A percentile compares a stretch with the other conserved stretches of the same genome.
Conservation (phyloP, 2,113 vertebrate species). For the Myotis lucifugus region DNA sequence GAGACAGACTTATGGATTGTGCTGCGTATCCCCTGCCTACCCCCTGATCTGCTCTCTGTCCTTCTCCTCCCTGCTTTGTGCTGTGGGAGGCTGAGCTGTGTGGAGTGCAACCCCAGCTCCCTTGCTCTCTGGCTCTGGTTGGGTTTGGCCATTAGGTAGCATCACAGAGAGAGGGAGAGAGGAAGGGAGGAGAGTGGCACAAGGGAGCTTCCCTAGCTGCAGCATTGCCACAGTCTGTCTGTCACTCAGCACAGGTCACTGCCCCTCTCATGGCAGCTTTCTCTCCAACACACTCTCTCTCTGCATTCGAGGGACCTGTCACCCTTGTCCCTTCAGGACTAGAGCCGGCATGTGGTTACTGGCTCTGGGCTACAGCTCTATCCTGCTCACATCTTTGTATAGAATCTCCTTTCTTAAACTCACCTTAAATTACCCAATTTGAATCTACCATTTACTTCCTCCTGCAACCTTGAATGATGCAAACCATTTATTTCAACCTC, state of each 20-base stretch:
- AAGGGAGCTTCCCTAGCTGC: neutral
- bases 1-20: neutral
- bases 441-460: neutral
- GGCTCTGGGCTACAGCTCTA: neutral
- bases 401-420: neutral
- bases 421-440: neutral
- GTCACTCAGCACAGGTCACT: neutral
- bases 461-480: neutral
- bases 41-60: neutral
- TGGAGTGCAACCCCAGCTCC: accelerated
- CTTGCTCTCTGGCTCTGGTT: neutral
- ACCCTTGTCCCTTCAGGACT: neutral
- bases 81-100: neutral
- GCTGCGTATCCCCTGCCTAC: neutral
- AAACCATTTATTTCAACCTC: neutral
- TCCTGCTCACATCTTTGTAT: neutral
- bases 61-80: neutral
- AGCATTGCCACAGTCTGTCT: neutral
- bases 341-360: neutral
- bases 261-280: neutral
- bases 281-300: neutral
- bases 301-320: neutral
- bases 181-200: neutral
- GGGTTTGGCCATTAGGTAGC: neutral
- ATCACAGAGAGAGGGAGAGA: neutral